Conservation (phyloP, 1,140 invertebrate genomes). For the Trialeurodes vaporariorum region DNA sequence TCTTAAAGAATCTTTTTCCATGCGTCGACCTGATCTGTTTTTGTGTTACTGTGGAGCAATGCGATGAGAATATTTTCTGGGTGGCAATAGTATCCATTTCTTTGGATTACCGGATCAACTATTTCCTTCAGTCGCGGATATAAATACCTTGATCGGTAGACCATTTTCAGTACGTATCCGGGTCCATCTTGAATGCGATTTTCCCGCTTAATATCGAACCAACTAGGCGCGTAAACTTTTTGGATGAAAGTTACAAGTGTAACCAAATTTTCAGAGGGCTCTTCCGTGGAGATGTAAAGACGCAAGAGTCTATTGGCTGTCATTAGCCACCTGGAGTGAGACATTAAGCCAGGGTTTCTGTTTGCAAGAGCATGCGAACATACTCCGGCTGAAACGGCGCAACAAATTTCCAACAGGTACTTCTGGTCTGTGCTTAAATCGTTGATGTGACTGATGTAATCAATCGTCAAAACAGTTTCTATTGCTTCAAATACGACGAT, state of each 20-base stretch:
- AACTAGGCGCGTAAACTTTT: constrained; percentile 21
- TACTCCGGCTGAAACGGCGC: constrained; percentile 14
- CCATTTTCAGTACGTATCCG: constrained; percentile 15
- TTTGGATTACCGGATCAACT: no score
- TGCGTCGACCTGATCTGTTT: no score
- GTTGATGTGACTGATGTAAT: constrained; percentile 8
- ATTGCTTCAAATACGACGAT: constrained; percentile 14
- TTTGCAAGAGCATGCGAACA: constrained; percentile 19
- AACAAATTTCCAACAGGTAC: constrained; percentile 27
- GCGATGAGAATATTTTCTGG: no score
- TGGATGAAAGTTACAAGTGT: constrained; percentile 19
- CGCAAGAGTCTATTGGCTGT: constrained; percentile 22
- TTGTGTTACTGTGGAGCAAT: no score
- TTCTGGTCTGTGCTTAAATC: constrained; percentile 27
- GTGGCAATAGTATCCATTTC: no score
- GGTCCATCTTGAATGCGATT: constrained; percentile 6
- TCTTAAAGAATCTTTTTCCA: no score
- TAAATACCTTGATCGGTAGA: no score
- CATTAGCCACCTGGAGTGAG: constrained; percentile 23
- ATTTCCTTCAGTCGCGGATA: no score
- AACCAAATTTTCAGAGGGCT: constrained; percentile 15
- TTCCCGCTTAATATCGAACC: constrained; percentile 22
- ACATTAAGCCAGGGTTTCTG: constrained; percentile 19
- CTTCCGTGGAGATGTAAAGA: constrained; percentile 18
- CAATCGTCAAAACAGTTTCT: no score